These are phyloP conservation scores for Deilephila porcellus DNA, from an alignment of 2,888 invertebrate species.

Conservation along the genomic window DNA sequence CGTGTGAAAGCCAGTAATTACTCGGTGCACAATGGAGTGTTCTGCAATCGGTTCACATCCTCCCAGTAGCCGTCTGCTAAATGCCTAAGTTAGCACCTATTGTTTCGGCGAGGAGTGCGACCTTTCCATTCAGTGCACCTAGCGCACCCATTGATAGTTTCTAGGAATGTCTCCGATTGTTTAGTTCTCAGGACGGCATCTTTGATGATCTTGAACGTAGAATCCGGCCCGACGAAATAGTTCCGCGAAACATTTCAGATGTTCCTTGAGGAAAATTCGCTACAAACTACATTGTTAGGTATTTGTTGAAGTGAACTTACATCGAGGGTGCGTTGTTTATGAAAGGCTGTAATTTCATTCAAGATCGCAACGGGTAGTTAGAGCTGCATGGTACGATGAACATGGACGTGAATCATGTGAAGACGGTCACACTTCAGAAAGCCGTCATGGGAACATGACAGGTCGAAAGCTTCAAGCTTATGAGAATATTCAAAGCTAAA, in stretches of 20 bases:
- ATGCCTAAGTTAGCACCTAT: constrained; percentile 68
- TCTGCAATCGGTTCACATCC: constrained; percentile 66
- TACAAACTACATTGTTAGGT: constrained; percentile 40
- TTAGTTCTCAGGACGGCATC: constrained; percentile 66
- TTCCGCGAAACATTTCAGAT: constrained; percentile 40
- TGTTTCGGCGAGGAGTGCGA: constrained; percentile 65
- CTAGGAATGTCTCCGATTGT: constrained; percentile 69
- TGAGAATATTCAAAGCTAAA: constrained; percentile 12
- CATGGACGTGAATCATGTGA: constrained; percentile 52
- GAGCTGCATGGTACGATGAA: constrained; percentile 53
- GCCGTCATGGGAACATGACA: constrained; percentile 77
- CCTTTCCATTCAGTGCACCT: constrained; percentile 61
- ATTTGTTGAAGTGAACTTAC: background rate
- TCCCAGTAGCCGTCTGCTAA: constrained; percentile 57
- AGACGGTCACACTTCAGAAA: constrained; percentile 69
- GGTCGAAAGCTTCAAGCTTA: constrained; percentile 44
- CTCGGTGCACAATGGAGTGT: constrained; percentile 14
- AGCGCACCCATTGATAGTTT: constrained; percentile 59
- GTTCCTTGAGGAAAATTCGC: constrained; percentile 53
- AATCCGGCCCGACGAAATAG: constrained; percentile 50
- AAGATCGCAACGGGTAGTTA: constrained; percentile 35
- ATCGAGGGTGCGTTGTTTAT: constrained; percentile 29
- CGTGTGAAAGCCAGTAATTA: constrained; percentile 18
- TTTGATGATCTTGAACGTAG: constrained; percentile 46
- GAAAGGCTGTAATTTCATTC: constrained; percentile 40